phyloP scores from a whole-genome alignment of 1,140 invertebrate genomes.

The Proctacanthus coquilletti region DNA sequence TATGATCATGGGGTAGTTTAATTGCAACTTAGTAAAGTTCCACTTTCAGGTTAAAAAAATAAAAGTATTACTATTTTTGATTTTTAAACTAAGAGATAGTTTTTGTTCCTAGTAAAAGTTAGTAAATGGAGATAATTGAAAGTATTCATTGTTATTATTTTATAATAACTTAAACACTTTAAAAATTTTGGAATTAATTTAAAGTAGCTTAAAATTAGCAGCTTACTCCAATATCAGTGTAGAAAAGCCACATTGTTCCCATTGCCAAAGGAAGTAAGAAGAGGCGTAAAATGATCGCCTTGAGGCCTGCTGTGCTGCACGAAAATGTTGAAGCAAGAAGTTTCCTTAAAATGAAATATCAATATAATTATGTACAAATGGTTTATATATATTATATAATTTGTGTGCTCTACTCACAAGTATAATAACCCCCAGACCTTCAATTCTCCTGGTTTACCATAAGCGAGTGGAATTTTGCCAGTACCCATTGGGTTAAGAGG shows the following conservation, averaged over 20 bases:
- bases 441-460: slow-evolving; percentile 54
- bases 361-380: slow-evolving; percentile 5
- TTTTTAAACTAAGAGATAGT: too few species aligned
- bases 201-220: too few species aligned
- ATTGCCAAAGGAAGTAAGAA: slow-evolving; percentile 61
- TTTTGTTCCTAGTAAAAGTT: too few species aligned
- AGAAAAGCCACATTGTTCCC: slow-evolving; percentile 65
- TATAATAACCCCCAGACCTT: slow-evolving; percentile 59
- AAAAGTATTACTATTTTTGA: too few species aligned
- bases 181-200: too few species aligned
- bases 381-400: neutral
- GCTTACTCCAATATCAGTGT: slow-evolving; percentile 48
- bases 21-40: too few species aligned
- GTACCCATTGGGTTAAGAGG: slow-evolving; percentile 37
- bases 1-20: too few species aligned
- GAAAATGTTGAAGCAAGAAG: slow-evolving; percentile 59
- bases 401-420: slow-evolving; percentile 41
- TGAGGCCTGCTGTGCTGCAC: slow-evolving; percentile 52
- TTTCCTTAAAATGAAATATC: slow-evolving; percentile 39
- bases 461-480: slow-evolving; percentile 52
- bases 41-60: too few species aligned
- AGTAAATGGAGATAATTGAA: too few species aligned
- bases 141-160: too few species aligned
- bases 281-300: slow-evolving; percentile 54
- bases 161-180: too few species aligned